These are phyloP conservation scores for Dermochelys coriacea DNA, from an alignment of 2,797 vertebrate species.

Conservation along the genomic window DNA sequence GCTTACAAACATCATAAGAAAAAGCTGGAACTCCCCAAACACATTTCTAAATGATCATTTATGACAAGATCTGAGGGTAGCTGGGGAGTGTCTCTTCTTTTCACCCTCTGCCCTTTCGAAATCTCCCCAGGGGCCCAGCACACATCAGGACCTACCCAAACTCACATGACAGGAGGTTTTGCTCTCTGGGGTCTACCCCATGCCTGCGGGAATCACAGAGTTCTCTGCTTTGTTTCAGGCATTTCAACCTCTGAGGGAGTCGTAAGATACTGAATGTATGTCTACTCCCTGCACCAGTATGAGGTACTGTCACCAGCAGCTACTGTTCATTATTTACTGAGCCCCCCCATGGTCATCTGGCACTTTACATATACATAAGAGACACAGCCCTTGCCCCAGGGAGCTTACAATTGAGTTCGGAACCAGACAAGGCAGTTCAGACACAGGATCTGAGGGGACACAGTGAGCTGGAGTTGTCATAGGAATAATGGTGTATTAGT, in stretches of 20 bases:
- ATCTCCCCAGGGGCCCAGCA: too few species aligned
- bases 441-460: too few species aligned
- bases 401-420: background rate
- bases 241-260: conserved; percentile 18
- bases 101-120: too few species aligned
- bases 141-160: too few species aligned
- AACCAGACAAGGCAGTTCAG: too few species aligned
- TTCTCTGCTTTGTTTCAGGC: conserved; percentile 4
- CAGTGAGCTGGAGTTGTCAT: background rate
- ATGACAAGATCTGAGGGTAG: background rate
- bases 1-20: background rate
- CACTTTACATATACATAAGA: background rate
- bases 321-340: background rate
- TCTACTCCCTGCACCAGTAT: conserved; percentile 26
- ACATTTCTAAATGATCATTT: background rate
- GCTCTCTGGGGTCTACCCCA: too few species aligned
- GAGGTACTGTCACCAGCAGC: background rate
- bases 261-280: conserved; percentile 35
- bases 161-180: background rate
- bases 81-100: background rate
- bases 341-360: background rate
- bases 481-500: background rate
- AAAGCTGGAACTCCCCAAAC: background rate
- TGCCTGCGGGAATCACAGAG: background rate
- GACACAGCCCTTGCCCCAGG: background rate